Evolutionary conservation across 1,140 invertebrate genomes (phyloP), one percentile per base, ranked within the genome.

Genomic region (Drosophila kohkoa): DNA sequence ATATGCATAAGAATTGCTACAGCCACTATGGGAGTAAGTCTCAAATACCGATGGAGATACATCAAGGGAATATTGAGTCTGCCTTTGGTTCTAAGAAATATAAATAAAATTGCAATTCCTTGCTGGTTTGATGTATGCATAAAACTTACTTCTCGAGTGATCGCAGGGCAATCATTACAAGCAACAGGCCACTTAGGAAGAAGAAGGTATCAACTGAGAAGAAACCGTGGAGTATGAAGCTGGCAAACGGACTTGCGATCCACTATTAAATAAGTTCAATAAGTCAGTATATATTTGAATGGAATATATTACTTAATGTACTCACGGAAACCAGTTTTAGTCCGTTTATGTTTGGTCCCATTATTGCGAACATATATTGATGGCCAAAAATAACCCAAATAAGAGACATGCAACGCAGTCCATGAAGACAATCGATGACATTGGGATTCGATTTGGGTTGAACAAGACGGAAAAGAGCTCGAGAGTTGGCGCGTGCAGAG

Each of bases 191-290:
- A 82, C 95, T 95, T 1, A 96, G 82, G 62, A 96, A 93, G 43
- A 96, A 92, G 89, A 96, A 96, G 11, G 94, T 95, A 73, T 96
- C 95, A 5, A 96, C 95, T 3, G 96, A 89, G 2, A 96, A 91
- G 0, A 94, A 93, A 3, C 93, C 94, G 77, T 94, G 94, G 2
- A 94, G 60, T 2, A 93, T 75, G 13, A 95, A 93, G 64, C 94
- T 94, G 4, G 94, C 93, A 65, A n/a, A 95, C 92, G 32, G 94
- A 73, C 48, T 93, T 81, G 41, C 90, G 68, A 11, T 77, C 93
- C 43, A 92, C 80, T 80, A n/a, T 45, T 25, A 6, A 0, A n/a
- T 1, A 13, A 3, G 3, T 7, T 2, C 2, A 48, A 5, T 7
- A 32, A 32, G n/a, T 49, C 1, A 49, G 1, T 8, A 43, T n/a